phyloP scores from a whole-genome alignment of 2,888 invertebrate species.

The Acleris sparsana region DNA sequence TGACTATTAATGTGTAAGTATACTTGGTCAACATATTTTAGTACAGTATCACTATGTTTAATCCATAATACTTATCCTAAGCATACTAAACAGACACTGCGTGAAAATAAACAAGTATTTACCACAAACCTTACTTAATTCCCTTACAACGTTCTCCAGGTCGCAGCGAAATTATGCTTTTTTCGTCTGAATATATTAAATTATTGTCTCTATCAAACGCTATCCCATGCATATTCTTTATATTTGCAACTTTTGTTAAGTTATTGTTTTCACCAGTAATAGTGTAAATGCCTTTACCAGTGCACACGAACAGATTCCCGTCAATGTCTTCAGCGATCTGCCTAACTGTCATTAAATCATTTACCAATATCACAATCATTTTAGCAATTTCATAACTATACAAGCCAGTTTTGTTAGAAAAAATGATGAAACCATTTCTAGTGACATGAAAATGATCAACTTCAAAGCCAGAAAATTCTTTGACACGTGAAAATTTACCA shows the following conservation, averaged over 20 bases:
- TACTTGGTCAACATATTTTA: no score
- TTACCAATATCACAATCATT: slow-evolving; percentile 44
- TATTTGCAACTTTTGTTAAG: slow-evolving; percentile 52
- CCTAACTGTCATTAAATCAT: slow-evolving; percentile 56
- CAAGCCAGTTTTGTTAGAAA: slow-evolving; percentile 62
- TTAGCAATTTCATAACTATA: slow-evolving; percentile 54
- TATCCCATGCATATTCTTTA: slow-evolving; percentile 58
- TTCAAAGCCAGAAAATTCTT: slow-evolving; percentile 62
- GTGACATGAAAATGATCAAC: slow-evolving; percentile 61
- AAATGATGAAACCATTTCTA: slow-evolving; percentile 51
- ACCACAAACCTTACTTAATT: not conserved
- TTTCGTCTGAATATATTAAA: slow-evolving; percentile 62
- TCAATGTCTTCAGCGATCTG: slow-evolving; percentile 66
- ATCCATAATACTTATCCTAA: no score
- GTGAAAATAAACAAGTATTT: not conserved
- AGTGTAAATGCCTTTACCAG: slow-evolving; percentile 57
- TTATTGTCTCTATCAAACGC: slow-evolving; percentile 65
- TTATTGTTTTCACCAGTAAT: slow-evolving; percentile 42
- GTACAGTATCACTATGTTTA: no score
- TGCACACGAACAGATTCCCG: slow-evolving; percentile 58
- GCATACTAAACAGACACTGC: not conserved
- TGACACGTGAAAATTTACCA: slow-evolving; percentile 58
- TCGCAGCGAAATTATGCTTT: slow-evolving; percentile 53
- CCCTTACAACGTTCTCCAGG: slow-evolving; percentile 50
- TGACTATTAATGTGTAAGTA: no score